phyloP scores from a whole-genome alignment of 2,113 vertebrate genomes.

The Trematocara nigrifrons region DNA sequence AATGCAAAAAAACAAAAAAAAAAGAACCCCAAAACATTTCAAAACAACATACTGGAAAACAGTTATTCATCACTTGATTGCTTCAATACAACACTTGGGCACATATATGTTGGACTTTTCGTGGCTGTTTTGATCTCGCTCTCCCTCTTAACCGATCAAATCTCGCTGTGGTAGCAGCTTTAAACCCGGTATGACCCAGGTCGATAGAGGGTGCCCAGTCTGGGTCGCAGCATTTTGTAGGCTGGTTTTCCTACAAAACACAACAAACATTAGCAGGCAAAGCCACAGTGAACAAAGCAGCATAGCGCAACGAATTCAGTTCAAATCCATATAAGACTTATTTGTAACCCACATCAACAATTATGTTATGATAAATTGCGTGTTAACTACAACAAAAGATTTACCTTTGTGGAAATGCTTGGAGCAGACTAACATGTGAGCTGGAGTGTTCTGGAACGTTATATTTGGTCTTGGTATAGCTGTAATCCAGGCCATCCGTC shows the following conservation, averaged over 20 bases:
- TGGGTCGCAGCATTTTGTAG: background rate
- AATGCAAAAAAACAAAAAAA: background rate
- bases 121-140: background rate
- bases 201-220: rapidly evolving
- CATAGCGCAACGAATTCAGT: rapidly evolving
- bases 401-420: background rate
- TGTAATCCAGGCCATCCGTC: background rate
- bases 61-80: background rate
- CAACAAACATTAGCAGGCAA: rapidly evolving
- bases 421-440: background rate
- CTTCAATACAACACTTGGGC: background rate
- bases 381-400: rapidly evolving
- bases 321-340: background rate
- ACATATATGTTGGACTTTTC: rapidly evolving
- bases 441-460: background rate
- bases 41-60: background rate
- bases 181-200: rapidly evolving
- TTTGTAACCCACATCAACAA: rapidly evolving
- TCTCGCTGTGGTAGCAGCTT: background rate
- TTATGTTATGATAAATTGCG: background rate
- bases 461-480: background rate
- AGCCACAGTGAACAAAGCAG: background rate
- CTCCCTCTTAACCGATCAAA: background rate
- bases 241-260: rapidly evolving
- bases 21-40: background rate